Evolutionary conservation across 1,140 invertebrate genomes (phyloP).

Genomic region (Mizuhopecten yessoensis): DNA sequence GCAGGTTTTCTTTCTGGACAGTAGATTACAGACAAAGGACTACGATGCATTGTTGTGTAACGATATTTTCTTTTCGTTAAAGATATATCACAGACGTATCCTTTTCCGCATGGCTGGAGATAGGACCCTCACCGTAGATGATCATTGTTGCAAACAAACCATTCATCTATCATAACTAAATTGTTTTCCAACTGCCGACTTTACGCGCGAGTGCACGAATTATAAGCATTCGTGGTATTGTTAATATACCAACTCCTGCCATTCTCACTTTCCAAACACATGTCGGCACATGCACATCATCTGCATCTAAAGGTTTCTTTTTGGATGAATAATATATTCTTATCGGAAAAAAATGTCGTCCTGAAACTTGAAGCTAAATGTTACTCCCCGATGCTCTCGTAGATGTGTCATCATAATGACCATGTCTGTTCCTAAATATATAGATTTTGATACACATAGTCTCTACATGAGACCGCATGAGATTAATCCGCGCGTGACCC

Average conservation of each 20-base stretch:
- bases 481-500: too few relatives aligned
- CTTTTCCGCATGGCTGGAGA: neutral
- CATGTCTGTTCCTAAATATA: too few relatives aligned
- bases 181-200: neutral
- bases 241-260: neutral
- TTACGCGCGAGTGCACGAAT: neutral
- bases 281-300: neutral
- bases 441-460: too few relatives aligned
- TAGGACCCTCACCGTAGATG: neutral
- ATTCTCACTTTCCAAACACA: neutral
- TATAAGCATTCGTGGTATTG: neutral
- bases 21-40: too few relatives aligned
- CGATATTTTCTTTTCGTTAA: neutral
- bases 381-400: too few relatives aligned
- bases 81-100: neutral
- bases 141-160: conserved; percentile 2
- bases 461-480: too few relatives aligned
- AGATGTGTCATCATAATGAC: too few relatives aligned
- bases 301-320: neutral
- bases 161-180: neutral
- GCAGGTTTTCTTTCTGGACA: too few relatives aligned
- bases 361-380: too few relatives aligned
- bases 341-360: neutral
- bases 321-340: neutral
- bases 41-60: too few relatives aligned